Evolutionary conservation across 1,140 invertebrate genomes (phyloP).

Genomic region (Drosophila varians): DNA sequence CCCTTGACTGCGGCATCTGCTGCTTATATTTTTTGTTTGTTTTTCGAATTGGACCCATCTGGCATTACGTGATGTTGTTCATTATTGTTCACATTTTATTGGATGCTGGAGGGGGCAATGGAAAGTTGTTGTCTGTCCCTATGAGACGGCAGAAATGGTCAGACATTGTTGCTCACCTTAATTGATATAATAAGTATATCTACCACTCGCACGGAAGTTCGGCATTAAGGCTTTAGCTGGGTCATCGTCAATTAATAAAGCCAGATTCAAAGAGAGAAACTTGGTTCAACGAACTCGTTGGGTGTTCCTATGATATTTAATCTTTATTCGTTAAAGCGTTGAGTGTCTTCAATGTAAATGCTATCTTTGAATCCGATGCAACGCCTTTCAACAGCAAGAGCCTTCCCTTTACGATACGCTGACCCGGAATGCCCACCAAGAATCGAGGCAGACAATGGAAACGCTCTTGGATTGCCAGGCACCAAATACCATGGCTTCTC

Average conservation of each 20-base stretch:
- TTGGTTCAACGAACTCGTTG: slow-evolving; percentile 14
- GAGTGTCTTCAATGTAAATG: slow-evolving; percentile 1
- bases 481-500: slow-evolving; percentile 7
- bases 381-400: not conserved
- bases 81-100: slow-evolving; percentile 57
- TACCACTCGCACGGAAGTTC: slow-evolving; percentile 53
- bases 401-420: slow-evolving; percentile 13
- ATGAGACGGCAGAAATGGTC: slow-evolving; percentile 60
- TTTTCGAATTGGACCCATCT: slow-evolving; percentile 41
- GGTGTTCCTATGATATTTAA: slow-evolving; percentile 4
- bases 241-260: slow-evolving; percentile 55
- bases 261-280: slow-evolving; percentile 21
- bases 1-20: slow-evolving; percentile 28
- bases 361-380: slow-evolving; percentile 1
- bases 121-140: slow-evolving; percentile 48
- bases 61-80: slow-evolving; percentile 66
- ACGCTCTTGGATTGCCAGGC: slow-evolving; percentile 9
- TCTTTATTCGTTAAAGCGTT: not conserved
- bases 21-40: slow-evolving; percentile 15
- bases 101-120: slow-evolving; percentile 16
- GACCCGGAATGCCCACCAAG: slow-evolving; percentile 21
- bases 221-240: slow-evolving; percentile 63
- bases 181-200: slow-evolving; percentile 71
- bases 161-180: slow-evolving; percentile 59
- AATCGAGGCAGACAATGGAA: slow-evolving; percentile 24